Percentiles rank a stretch among this genome's conserved stretches.
These are phyloP conservation scores for Thalpophila matura DNA, from an alignment of 2,888 invertebrate genomes.

Conservation along the genomic window DNA sequence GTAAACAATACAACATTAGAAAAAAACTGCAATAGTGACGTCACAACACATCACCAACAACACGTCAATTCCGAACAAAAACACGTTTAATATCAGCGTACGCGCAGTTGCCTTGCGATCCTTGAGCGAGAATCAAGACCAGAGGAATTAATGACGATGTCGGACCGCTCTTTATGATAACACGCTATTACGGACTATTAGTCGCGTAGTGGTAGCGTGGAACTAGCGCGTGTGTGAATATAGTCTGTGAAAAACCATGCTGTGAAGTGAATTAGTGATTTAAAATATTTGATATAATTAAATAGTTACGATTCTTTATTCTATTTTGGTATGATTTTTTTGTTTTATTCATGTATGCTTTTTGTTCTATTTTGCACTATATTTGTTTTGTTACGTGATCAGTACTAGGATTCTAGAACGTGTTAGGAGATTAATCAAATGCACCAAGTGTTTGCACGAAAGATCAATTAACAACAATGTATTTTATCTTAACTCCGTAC, in stretches of 20 bases:
- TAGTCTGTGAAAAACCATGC: slow-evolving; percentile 5
- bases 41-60: slow-evolving; percentile 6
- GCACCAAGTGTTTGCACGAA: not conserved
- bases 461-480: slow-evolving; percentile 5
- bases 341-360: too few species aligned
- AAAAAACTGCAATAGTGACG: slow-evolving; percentile 17
- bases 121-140: slow-evolving; percentile 55
- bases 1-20: not conserved
- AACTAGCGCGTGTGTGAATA: not conserved
- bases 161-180: slow-evolving; percentile 15
- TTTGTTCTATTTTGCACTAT: too few species aligned
- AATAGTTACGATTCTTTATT: slow-evolving; percentile 10
- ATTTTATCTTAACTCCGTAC: not conserved
- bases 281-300: not conserved
- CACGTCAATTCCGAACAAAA: slow-evolving; percentile 35
- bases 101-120: slow-evolving; percentile 43
- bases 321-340: not conserved
- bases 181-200: slow-evolving; percentile 15
- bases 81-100: slow-evolving; percentile 21
- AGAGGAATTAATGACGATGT: slow-evolving; percentile 34
- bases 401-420: slow-evolving; percentile 19
- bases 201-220: slow-evolving; percentile 12
- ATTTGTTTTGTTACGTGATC: too few species aligned
- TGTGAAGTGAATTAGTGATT: slow-evolving; percentile 4
- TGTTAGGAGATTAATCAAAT: slow-evolving; percentile 13